Evolutionary conservation across 1,140 invertebrate species (phyloP), one percentile per base, ranked within the genome.

Genomic region (Thaumetopoea pityocampa): DNA sequence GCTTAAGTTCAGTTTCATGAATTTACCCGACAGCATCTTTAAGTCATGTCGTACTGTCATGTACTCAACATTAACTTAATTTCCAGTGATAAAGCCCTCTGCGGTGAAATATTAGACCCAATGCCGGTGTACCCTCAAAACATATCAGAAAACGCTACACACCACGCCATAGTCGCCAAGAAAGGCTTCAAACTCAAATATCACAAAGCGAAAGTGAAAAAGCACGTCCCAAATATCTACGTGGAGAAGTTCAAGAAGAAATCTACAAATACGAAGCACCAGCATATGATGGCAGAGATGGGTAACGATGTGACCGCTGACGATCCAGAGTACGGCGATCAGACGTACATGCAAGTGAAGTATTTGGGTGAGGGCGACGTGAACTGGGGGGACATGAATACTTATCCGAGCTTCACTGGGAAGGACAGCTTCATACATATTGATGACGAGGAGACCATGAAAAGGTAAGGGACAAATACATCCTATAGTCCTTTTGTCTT

Each of bases 401-500:
- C 62, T 0, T 83, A 80, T 35, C 79, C 92, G 1, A 92, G 90
- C 55, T 94, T 95, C 64, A 88, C 86, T 8, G 92, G 92, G 11
- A 88, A 68, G 14, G 91, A 91, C 42, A 92, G 88, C 52, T 94
- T 90, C 59, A 87, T 94, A 2, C 90, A 92, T 67, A 96, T 94
- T 62, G 92, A 91, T 46, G 90, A 94, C 68, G 90, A 91, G 9
- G 91, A 93, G 45, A 93, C 94, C 41, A 90, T 94, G 81, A 92
- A 80, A 46, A 56, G 76, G 79, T 80, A 45, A 59, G 42, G 20
- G 1, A 5, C 6, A 5, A 4, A 5, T 10, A 5, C 2, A 3
- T 7, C 5, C 22, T 23, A 3, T 23, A 5, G 3, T 23, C 5
- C 8, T 23, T 3, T n/a, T 3, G 5, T 23, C 7, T 23, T 23